These are phyloP conservation scores for Rana temporaria DNA, from an alignment of 2,113 vertebrate species.

Conservation along the genomic window DNA sequence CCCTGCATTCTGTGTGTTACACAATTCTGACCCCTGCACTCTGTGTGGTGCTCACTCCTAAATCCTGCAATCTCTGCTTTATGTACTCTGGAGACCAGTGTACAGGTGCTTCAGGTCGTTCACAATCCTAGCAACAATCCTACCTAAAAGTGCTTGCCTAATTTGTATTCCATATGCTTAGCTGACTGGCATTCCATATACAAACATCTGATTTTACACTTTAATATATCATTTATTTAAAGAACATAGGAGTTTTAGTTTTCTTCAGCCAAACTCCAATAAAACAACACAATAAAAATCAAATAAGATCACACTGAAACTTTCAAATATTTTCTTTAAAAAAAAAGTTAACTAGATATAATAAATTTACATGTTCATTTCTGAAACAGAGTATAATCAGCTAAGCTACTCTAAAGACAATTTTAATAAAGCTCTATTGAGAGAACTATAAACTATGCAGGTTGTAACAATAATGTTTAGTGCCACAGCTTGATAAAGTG, in stretches of 20 bases:
- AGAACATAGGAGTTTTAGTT: constrained; percentile 19
- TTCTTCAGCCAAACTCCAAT: constrained; percentile 34
- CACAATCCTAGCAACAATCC: no score
- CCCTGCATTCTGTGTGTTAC: no score
- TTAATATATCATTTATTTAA: constrained; percentile 24
- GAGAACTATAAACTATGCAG: constrained; percentile 78
- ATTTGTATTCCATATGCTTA: no score
- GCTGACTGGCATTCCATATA: neutral
- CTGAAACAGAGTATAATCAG: constrained; percentile 72
- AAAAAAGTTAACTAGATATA: constrained; percentile 53
- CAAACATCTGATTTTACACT: neutral
- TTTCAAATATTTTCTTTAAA: constrained; percentile 39
- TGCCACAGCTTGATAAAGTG: constrained; percentile 79
- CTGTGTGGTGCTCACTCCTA: no score
- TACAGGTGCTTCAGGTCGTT: no score
- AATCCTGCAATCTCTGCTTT: no score
- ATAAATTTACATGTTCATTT: constrained; percentile 76
- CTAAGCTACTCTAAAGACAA: constrained; percentile 78
- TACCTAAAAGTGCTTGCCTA: no score
- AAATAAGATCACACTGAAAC: constrained; percentile 40
- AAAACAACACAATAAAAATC: constrained; percentile 44
- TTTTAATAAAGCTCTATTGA: constrained; percentile 79
- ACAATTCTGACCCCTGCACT: no score
- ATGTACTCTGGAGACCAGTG: no score
- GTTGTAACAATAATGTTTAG: constrained; percentile 81